These are phyloP conservation scores for Aleiodes leptofemur DNA, from an alignment of 2,888 invertebrate genomes.

Conservation along the genomic window DNA sequence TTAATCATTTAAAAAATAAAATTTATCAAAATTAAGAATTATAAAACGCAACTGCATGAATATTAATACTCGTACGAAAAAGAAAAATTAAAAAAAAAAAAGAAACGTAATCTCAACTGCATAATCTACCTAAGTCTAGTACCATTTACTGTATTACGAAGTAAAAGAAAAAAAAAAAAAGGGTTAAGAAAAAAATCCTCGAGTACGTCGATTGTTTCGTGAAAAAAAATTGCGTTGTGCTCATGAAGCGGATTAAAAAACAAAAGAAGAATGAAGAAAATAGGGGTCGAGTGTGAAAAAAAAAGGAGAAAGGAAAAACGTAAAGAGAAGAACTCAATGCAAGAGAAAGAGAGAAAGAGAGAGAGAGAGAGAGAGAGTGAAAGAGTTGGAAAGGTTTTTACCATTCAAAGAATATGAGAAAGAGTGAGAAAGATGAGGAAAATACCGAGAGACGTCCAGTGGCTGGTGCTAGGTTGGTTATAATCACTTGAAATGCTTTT, in stretches of 20 bases:
- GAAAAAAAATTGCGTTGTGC: conserved; percentile 31
- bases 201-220: conserved; percentile 34
- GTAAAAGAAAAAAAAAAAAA: conserved; percentile 26
- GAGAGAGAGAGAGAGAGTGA: background rate
- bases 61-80: background rate
- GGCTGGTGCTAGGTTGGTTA: conserved; percentile 51
- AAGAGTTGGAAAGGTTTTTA: too few relatives aligned
- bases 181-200: conserved; percentile 3
- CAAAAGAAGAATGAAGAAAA: conserved; percentile 36
- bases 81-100: background rate
- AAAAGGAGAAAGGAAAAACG: conserved; percentile 2
- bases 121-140: conserved; percentile 9
- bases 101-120: conserved; percentile 17
- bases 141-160: conserved; percentile 15
- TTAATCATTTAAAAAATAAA: too few relatives aligned
- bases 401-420: background rate
- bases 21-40: too few relatives aligned
- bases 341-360: background rate
- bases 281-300: conserved; percentile 37
- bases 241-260: conserved; percentile 33
- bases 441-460: conserved; percentile 30
- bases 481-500: conserved; percentile 63
- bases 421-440: background rate
- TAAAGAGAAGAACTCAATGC: background rate
- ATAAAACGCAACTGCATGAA: background rate